Evolutionary conservation across 2,888 invertebrate species (phyloP), one percentile per base, ranked within the genome.

Genomic region (Phragmatobia fuliginosa): DNA sequence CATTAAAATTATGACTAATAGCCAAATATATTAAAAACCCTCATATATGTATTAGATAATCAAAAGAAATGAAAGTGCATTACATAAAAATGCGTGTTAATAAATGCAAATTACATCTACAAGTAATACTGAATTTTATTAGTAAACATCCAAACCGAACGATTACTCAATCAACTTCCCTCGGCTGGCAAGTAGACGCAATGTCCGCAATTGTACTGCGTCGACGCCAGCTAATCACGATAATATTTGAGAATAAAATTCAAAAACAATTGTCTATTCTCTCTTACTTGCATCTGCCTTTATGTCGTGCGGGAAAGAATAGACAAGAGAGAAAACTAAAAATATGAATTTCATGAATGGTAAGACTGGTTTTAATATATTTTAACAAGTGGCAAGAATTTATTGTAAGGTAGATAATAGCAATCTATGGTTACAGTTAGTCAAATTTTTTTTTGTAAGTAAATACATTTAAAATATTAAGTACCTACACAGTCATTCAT

Each of bases 121-220:
- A 82, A 80, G 79, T 84, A 88, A 88, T 88, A 88, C 87, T 86
- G 84, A 76, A 74, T 72, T 73, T 76, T 72, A 71, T 67, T 70
- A 72, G 75, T 80, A 77, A 81, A 78, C 68, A 75, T 72, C 71
- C 36, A 73, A 65, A 76, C 52, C 75, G 70, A 75, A 70, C 67
- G 45, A 78, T 75, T 67, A 80, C 83, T 73, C 77, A 80, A 84
- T 79, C 71, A 76, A 79, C 76, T 79, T 78, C n/a, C n/a, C n/a
- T n/a, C n/a, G n/a, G n/a, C n/a, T n/a, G n/a, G n/a, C n/a, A n/a
- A n/a, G n/a, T n/a, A n/a, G n/a, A n/a, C n/a, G n/a, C n/a, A n/a
- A n/a, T n/a, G n/a, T n/a, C n/a, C n/a, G n/a, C n/a, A n/a, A n/a
- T n/a, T n/a, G n/a, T n/a, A n/a, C n/a, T n/a, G n/a, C n/a, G n/a